Evolutionary conservation across 2,888 invertebrate species (phyloP), one percentile per base, ranked within the genome.

Genomic region (Orthosia incerta): DNA sequence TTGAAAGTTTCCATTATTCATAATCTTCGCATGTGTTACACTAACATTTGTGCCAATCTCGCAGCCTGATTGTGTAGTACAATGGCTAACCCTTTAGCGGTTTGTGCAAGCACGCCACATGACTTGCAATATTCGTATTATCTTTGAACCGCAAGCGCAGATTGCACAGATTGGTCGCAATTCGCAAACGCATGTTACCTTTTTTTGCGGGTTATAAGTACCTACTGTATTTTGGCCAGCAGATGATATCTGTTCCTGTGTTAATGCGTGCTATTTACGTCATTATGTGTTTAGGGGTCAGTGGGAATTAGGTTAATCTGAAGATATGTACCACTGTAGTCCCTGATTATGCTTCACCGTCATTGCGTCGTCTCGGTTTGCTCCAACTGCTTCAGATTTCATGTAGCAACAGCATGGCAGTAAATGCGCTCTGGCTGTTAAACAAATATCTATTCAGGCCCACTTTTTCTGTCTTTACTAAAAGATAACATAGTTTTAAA

Each of bases 91-190:
- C 92, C 93, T 93, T 93, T 91, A 87, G 86, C 71, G 87, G 87
- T 90, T 92, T 93, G 91, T 89, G 92, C 93, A 93, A 94, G 86
- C 86, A 87, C 78, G 80, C 91, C 92, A 94, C 90, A 94, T 94
- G 94, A 93, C 93, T 92, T 89, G 91, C 91, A 85, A 84, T 86
- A 82, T 82, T 90, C 86, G 86, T 82, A 89, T 89, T 90, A 90
- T 90, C 83, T 87, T 61, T 86, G 86, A 88, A 94, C 94, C 95
- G 86, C 94, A 94, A 87, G 84, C 89, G 87, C 91, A 94, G 92
- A 94, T 94, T 94, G 93, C 91, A 89, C 89, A 89, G 88, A 92
- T 91, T 91, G 89, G 87, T 87, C 89, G 87, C 88, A 89, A 89
- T 90, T 87, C 89, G 87, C 88, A 89, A 89, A 91, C 85, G 86